Conservation (phyloP, 2,113 vertebrate genomes). For the Hippocampus mohnikei region DNA sequence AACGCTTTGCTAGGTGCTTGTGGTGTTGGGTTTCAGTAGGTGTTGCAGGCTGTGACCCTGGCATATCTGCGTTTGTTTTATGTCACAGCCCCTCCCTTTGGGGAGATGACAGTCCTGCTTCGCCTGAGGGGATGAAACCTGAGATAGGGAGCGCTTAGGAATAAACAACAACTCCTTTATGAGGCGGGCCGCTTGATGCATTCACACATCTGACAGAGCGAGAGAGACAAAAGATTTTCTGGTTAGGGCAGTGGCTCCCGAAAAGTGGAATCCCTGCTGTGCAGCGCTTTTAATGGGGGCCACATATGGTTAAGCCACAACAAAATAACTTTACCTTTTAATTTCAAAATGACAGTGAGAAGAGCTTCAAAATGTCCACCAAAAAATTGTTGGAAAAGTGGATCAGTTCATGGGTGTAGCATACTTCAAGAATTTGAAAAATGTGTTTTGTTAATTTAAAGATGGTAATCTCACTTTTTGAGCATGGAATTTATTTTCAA, state of each 20-base stretch:
- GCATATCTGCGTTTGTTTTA: slow-evolving; percentile 66
- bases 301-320: not conserved
- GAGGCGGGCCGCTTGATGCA: slow-evolving; percentile 43
- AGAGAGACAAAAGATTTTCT: slow-evolving; percentile 28
- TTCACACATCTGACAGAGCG: slow-evolving; percentile 29
- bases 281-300: not conserved
- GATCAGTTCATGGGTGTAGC: too few relatives aligned
- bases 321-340: not conserved
- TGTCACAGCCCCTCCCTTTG: slow-evolving; percentile 60
- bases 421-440: too few relatives aligned
- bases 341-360: not conserved
- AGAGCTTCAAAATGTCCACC: too few relatives aligned
- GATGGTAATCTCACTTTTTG: too few relatives aligned
- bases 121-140: slow-evolving; percentile 66
- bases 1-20: slow-evolving; percentile 4
- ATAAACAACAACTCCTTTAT: slow-evolving; percentile 69
- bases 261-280: slow-evolving; percentile 10
- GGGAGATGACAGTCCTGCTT: slow-evolving; percentile 58
- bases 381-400: too few relatives aligned
- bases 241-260: slow-evolving; percentile 32
- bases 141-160: slow-evolving; percentile 55
- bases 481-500: too few relatives aligned
- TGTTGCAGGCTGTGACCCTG: slow-evolving; percentile 54
- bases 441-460: too few relatives aligned
- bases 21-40: slow-evolving; percentile 59